Conservation (phyloP, 2,113 vertebrate species). For the Tamias sibiricus region DNA sequence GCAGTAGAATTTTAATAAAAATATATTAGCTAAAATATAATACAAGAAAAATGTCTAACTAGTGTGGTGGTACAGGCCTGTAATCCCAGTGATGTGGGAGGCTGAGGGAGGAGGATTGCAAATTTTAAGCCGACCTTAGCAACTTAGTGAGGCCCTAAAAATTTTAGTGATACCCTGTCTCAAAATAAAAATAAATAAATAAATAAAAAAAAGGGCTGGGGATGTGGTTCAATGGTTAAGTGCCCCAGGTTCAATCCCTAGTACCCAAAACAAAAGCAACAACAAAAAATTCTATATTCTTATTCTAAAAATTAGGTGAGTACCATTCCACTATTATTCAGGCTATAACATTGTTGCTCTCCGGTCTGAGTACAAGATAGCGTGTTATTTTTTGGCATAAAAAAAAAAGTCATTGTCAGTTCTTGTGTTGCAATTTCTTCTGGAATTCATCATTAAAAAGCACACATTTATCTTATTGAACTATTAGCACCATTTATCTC, state of each 20-base stretch:
- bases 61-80: no score
- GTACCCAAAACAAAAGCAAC: no score
- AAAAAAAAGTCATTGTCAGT: constrained; percentile 68
- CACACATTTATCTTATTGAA: constrained; percentile 84
- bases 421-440: constrained; percentile 81
- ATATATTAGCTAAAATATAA: constrained; percentile 51
- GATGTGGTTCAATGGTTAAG: no score
- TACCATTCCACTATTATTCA: constrained; percentile 28
- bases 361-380: constrained; percentile 52
- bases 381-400: constrained; percentile 71
- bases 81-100: no score
- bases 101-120: no score
- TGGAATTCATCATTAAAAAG: constrained; percentile 80
- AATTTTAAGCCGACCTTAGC: no score
- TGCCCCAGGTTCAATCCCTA: no score
- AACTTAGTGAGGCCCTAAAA: no score
- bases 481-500: constrained; percentile 82
- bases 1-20: constrained; percentile 62
- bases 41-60: constrained; percentile 51
- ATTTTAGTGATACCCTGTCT: no score
- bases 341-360: neutral
- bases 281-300: neutral
- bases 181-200: no score
- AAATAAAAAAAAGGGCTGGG: no score
- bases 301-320: constrained; percentile 59